phyloP scores from a whole-genome alignment of 92 coral and sea anemone genomes.

The Epizoanthus fatuus region DNA sequence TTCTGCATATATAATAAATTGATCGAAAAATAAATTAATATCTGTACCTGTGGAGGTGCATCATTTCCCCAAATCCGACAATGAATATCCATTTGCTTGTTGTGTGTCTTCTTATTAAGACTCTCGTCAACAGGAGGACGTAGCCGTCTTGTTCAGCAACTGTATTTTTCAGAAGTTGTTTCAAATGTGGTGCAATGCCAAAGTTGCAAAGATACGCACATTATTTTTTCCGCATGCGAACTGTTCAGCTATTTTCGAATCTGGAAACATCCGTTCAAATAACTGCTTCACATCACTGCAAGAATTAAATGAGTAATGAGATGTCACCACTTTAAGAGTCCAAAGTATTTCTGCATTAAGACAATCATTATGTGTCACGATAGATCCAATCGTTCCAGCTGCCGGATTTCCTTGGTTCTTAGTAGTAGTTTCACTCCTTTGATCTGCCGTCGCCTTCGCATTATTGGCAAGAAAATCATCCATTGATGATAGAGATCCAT shows the following conservation, averaged over 20 bases:
- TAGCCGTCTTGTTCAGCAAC: slow-evolving; percentile 38
- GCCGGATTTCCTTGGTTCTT: slow-evolving; percentile 4
- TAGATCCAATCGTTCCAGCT: neutral
- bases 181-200: slow-evolving; percentile 52
- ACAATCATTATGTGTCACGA: slow-evolving; percentile 31
- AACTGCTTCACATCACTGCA: slow-evolving; percentile 40
- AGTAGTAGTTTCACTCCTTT: slow-evolving; percentile 32
- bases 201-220: slow-evolving; percentile 35
- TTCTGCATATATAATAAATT: neutral
- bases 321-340: slow-evolving; percentile 52
- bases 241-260: slow-evolving; percentile 37
- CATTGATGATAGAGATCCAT: slow-evolving; percentile 26
- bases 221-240: slow-evolving; percentile 44
- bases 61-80: slow-evolving; percentile 43
- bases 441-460: slow-evolving; percentile 3
- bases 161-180: slow-evolving; percentile 39
- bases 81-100: slow-evolving; percentile 58
- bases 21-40: neutral
- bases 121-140: slow-evolving; percentile 45
- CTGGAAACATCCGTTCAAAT: slow-evolving; percentile 46
- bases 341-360: slow-evolving; percentile 39
- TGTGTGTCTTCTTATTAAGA: slow-evolving; percentile 52
- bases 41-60: slow-evolving; percentile 17
- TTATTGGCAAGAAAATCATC: slow-evolving; percentile 28
- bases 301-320: slow-evolving; percentile 50